Evolutionary conservation across 2,797 vertebrate genomes (phyloP), one percentile per base, ranked within the genome.

Genomic region (Schizopygopsis malacanthus): DNA sequence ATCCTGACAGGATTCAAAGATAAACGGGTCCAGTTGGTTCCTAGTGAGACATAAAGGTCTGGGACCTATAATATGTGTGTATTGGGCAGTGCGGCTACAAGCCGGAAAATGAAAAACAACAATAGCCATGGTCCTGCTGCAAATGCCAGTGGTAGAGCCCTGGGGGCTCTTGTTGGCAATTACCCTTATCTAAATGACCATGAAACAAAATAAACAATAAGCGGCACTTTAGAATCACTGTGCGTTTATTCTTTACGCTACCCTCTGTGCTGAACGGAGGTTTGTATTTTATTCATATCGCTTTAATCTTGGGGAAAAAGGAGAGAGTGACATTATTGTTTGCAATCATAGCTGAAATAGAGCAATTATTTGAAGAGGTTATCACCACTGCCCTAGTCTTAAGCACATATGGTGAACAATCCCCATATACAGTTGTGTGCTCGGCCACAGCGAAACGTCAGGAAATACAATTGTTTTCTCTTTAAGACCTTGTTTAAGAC

Each of bases 111-210:
- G 9, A 84, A 78, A 78, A 67, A 28, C 22, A 41, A 63, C 43
- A 84, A 69, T 69, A 84, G 33, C 61, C 59, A 43, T 54, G 39
- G 13, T n/a, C 77, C 28, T 16, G 83, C 54, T 61, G 52, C 72
- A 88, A 76, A 85, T 77, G 75, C 65, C 83, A 82, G 47, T 65
- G 65, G 43, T 65, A 41, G n/a, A 61, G 65, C 63, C 81, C 56
- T 28, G 59, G 78, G 85, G 86, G 71, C 45, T 73, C 10, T 70
- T 81, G 52, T 77, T 83, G 52, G 81, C 79, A 87, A 87, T 87
- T 82, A 82, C 39, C 79, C 76, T 85, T 85, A 85, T 88, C 86
- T 85, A 87, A 84, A 85, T 79, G 28, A 78, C 86, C 72, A 65
- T 72, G 54, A 86, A 86, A 79, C 67, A 75, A 84, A 89, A 82